Base-by-base conservation (phyloP, 2,113 vertebrate species). In the Hippocampus barbouri region DNA sequence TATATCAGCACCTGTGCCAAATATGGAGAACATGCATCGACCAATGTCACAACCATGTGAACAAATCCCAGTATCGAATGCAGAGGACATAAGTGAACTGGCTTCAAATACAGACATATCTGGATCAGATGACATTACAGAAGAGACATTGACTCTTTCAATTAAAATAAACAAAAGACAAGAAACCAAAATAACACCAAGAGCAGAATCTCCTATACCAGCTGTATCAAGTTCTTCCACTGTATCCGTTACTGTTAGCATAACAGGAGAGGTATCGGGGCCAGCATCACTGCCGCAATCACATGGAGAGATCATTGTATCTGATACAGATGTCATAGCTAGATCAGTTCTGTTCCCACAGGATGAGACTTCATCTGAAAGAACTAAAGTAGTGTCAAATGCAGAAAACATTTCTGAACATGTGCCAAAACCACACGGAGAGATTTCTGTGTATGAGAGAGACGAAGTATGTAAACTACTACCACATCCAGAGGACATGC, bases 91-190 rank as follows among this genome's bases (percentile, higher is more conserved):
- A 18, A 27, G 15, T 16, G 64, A 66, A 34, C 30, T 61, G 9
- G 30, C 16, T 34, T 16, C 59, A 61, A 18, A 7, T 34, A 61
- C 15, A 30, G 63, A 23, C 40, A 41, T 65, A 65, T 23, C 12
- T n/a, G 27, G 40, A 65, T 65, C 40, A 14, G 41, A 45, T 8
- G 41, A 25, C 4, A 47, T 47, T 23, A 2, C 40, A 43, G 63
- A 65, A 23, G 40, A 65, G 11, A 7, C 8, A 23, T 1, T 43
- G 21, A 43, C 40, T 23, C 21, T 66, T 16, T 66, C 40, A 16
- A 25, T 66, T 45, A 66, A 25, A 25, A 66, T 66, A 45, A 66
- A 47, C 41, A 66, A 66, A 66, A 47, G 64, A 45, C 41, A 47
- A 47, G 64, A 66, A 8, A 15, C 43, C 12, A 25, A 25, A 23